Percentiles rank a stretch among this genome's conserved stretches.
phyloP scores from a whole-genome alignment of 2,113 vertebrate genomes.

The Nesogale talazaci region DNA sequence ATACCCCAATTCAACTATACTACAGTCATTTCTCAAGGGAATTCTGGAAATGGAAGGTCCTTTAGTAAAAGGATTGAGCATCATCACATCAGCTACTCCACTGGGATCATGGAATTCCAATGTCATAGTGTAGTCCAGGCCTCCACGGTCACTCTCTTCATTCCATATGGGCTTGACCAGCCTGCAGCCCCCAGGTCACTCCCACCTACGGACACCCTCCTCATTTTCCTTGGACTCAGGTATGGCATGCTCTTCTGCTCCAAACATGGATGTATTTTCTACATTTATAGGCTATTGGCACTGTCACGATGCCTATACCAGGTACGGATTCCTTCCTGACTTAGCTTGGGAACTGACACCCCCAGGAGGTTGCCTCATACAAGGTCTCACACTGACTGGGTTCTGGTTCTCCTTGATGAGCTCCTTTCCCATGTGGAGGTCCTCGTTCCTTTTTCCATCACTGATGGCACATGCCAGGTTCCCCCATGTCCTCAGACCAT shows the following conservation, averaged over 20 bases:
- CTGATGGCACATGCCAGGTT: neutral
- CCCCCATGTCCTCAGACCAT: neutral
- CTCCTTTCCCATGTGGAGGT: no score
- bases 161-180: neutral
- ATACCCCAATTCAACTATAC: no score
- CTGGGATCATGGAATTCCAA: no score
- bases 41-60: no score
- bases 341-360: neutral
- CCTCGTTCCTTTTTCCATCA: neutral
- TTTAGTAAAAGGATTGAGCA: no score
- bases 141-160: neutral
- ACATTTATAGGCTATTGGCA: neutral
- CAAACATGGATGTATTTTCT: neutral
- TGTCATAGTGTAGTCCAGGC: neutral
- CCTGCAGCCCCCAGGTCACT: no score
- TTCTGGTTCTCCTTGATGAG: neutral
- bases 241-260: neutral
- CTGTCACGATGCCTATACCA: neutral
- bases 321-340: neutral
- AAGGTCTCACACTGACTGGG: neutral
- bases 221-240: neutral
- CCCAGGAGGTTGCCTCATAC: no score
- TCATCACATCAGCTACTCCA: no score
- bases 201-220: no score
- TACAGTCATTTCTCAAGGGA: no score